Percentiles rank a stretch among this genome's conserved stretches.
phyloP scores from a whole-genome alignment of 2,888 invertebrate species.

The Athalia rosae region DNA sequence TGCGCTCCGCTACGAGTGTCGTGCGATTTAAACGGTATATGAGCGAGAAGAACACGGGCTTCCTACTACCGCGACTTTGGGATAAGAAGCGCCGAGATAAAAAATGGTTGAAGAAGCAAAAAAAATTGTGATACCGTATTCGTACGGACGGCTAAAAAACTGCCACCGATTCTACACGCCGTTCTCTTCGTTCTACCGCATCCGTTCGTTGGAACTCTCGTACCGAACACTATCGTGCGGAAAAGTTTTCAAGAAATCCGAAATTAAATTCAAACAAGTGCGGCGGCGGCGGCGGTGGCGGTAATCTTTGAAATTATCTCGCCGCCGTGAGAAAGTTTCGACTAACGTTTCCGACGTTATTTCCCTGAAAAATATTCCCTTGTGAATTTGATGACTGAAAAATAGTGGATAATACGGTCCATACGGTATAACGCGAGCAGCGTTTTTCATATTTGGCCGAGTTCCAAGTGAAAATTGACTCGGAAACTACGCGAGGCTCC shows the following conservation, averaged over 20 bases:
- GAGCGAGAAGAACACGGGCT: conserved; percentile 32
- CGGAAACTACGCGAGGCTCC: conserved; percentile 17
- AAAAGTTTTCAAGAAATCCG: neutral
- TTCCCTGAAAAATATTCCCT: neutral
- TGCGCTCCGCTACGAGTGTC: neutral
- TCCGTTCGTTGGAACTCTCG: no score
- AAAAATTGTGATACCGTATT: conserved; percentile 9
- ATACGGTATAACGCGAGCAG: conserved; percentile 11
- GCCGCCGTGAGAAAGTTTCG: no score
- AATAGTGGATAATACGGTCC: conserved; percentile 26
- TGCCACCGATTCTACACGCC: conserved; percentile 9
- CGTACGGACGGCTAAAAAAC: conserved; percentile 20
- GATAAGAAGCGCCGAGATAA: conserved; percentile 36
- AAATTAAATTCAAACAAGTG: no score
- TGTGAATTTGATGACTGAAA: conserved; percentile 3
- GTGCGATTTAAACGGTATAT: conserved; percentile 38
- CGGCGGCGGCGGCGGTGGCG: no score
- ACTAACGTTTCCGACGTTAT: neutral
- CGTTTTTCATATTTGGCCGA: conserved; percentile 26
- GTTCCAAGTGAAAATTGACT: conserved; percentile 41
- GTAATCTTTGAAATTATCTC: no score
- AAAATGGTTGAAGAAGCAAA: neutral
- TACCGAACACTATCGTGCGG: neutral
- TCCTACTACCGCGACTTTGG: conserved; percentile 33
- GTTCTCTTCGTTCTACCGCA: neutral